phyloP scores from a whole-genome alignment of 1,140 invertebrate genomes.

The Notospermus geniculatus region DNA sequence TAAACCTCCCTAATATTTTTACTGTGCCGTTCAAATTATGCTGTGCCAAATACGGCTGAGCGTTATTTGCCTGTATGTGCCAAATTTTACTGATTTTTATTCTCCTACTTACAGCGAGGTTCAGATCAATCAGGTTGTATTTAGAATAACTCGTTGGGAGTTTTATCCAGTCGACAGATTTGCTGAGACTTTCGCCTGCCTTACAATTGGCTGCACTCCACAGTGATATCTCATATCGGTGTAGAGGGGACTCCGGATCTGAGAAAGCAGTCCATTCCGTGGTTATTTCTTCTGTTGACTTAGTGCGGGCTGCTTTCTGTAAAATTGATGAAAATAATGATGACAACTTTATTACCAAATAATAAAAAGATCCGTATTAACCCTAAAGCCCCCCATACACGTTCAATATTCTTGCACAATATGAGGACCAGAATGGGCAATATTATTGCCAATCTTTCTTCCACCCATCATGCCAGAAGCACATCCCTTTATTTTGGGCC shows the following conservation, averaged over 20 bases:
- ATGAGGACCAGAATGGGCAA: no score
- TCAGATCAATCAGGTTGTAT: slow-evolving; percentile 29
- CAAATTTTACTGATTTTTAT: no score
- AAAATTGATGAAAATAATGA: background rate
- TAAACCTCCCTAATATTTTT: no score
- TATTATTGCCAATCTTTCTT: no score
- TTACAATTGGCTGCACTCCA: slow-evolving; percentile 23
- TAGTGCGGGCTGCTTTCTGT: slow-evolving; percentile 28
- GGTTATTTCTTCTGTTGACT: slow-evolving; percentile 11
- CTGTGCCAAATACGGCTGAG: background rate
- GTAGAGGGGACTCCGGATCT: slow-evolving; percentile 30
- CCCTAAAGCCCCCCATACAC: no score
- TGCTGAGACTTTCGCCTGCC: background rate
- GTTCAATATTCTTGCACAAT: no score
- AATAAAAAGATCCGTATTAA: no score
- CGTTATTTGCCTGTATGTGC: no score
- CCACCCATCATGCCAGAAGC: no score
- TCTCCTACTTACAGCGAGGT: slow-evolving; percentile 20
- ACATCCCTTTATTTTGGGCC: no score
- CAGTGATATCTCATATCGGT: slow-evolving; percentile 21
- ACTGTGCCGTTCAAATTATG: no score
- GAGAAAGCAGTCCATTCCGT: slow-evolving; percentile 29
- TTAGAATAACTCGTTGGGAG: slow-evolving; percentile 20
- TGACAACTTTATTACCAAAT: no score
- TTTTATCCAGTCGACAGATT: slow-evolving; percentile 19